Evolutionary conservation across 2,888 invertebrate species (phyloP).

Genomic region (Eledone cirrhosa): DNA sequence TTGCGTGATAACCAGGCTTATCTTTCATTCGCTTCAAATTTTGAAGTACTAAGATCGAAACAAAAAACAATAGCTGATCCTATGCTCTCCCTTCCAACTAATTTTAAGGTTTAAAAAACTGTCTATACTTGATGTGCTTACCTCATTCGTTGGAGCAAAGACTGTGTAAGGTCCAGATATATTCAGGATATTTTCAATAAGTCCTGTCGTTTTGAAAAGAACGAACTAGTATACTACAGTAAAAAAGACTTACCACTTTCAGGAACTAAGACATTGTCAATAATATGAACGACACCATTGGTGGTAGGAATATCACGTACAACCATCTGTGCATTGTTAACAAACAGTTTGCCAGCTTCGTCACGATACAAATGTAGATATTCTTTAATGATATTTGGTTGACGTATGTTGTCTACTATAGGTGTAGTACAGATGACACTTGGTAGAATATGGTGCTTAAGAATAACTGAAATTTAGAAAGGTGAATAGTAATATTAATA

Average conservation of each 20-base stretch:
- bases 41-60: too few relatives aligned
- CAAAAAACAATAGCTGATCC: too few relatives aligned
- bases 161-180: conserved; percentile 70
- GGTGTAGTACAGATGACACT: conserved; percentile 74
- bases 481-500: neutral
- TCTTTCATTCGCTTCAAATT: too few relatives aligned
- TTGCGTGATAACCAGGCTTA: too few relatives aligned
- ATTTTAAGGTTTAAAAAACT: neutral
- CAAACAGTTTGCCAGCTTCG: conserved; percentile 70
- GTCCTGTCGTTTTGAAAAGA: conserved; percentile 69
- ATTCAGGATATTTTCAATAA: conserved; percentile 69
- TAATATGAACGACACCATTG: conserved; percentile 79
- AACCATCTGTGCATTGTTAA: conserved; percentile 72
- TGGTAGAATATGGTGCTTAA: conserved; percentile 76
- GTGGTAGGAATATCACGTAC: conserved; percentile 74
- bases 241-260: conserved; percentile 71
- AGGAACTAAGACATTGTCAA: conserved; percentile 76
- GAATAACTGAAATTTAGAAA: conserved; percentile 70
- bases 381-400: conserved; percentile 70
- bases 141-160: conserved; percentile 72
- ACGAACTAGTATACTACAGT: too few relatives aligned
- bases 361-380: conserved; percentile 69
- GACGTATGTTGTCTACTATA: conserved; percentile 71
- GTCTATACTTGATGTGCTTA: conserved; percentile 31
- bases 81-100: too few relatives aligned